Evolutionary conservation across 2,113 vertebrate species (phyloP).

Genomic region (Onychorhynchus coronatus): DNA sequence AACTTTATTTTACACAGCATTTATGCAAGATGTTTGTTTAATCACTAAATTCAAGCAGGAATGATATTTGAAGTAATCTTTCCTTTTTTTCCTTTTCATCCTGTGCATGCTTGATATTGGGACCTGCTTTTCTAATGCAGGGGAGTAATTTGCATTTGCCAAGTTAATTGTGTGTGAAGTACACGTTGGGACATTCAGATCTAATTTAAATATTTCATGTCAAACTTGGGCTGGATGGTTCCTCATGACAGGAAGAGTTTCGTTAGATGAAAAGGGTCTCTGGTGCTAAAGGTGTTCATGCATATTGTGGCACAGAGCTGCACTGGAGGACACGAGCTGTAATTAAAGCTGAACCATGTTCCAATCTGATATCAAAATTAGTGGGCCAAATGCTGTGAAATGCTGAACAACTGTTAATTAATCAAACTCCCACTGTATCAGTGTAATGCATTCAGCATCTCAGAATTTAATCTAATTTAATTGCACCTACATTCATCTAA

Average conservation of each 20-base stretch:
- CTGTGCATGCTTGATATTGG: neutral
- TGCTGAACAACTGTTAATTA: conserved; percentile 33
- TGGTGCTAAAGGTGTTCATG: neutral
- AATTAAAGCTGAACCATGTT: conserved; percentile 38
- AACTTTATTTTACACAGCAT: neutral
- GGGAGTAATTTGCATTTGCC: neutral
- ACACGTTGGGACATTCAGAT: neutral
- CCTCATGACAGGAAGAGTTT: neutral
- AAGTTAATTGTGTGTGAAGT: neutral
- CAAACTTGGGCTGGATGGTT: neutral
- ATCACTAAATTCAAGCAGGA: neutral
- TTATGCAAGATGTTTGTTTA: conserved; percentile 23
- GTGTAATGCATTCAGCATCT: conserved; percentile 13
- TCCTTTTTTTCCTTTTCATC: neutral
- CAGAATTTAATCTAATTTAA: conserved; percentile 39
- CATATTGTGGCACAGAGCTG: neutral
- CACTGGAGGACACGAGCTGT: neutral
- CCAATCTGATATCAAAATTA: neutral
- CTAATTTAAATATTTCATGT: neutral
- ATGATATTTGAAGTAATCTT: conserved; percentile 35
- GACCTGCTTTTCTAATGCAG: conserved; percentile 4
- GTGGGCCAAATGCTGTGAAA: conserved; percentile 16
- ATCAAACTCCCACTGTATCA: conserved; percentile 1
- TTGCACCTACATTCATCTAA: neutral
- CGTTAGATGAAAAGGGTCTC: neutral